Evolutionary conservation across 2,797 vertebrate genomes (phyloP).

Genomic region (Clarias fuscus): DNA sequence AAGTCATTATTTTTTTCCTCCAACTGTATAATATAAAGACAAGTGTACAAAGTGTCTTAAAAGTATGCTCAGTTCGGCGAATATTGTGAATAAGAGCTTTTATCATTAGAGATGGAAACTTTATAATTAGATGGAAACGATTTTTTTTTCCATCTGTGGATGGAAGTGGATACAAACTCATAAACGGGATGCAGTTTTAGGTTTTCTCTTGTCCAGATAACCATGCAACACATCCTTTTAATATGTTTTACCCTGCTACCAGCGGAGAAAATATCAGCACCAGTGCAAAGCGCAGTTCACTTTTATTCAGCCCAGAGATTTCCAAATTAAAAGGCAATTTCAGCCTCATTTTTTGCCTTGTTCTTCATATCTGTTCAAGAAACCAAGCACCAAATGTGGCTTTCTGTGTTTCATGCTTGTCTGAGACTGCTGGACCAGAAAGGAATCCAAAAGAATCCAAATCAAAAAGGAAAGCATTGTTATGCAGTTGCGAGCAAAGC

Average conservation of each 20-base stretch:
- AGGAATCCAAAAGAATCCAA: neutral
- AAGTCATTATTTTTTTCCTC: neutral
- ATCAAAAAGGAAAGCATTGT: conserved; percentile 11
- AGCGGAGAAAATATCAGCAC: neutral
- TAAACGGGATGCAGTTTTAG: neutral
- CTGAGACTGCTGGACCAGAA: neutral
- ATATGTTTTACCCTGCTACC: neutral
- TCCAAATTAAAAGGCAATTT: conserved; percentile 25
- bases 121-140: neutral
- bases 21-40: conserved; percentile 7
- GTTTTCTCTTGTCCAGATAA: neutral
- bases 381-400: neutral
- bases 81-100: neutral
- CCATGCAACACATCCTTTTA: neutral
- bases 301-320: conserved; percentile 2
- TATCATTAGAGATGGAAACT: neutral
- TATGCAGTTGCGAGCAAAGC: conserved; percentile 19
- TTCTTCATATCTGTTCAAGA: conserved; percentile 19
- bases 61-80: neutral
- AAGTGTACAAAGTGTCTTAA: neutral
- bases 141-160: too few species aligned
- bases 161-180: neutral
- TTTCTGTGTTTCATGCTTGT: conserved; percentile 14
- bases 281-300: neutral
- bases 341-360: conserved; percentile 8